These are phyloP conservation scores for Macrostomum lignano DNA, from an alignment of 1,140 invertebrate species.

Conservation along the genomic window DNA sequence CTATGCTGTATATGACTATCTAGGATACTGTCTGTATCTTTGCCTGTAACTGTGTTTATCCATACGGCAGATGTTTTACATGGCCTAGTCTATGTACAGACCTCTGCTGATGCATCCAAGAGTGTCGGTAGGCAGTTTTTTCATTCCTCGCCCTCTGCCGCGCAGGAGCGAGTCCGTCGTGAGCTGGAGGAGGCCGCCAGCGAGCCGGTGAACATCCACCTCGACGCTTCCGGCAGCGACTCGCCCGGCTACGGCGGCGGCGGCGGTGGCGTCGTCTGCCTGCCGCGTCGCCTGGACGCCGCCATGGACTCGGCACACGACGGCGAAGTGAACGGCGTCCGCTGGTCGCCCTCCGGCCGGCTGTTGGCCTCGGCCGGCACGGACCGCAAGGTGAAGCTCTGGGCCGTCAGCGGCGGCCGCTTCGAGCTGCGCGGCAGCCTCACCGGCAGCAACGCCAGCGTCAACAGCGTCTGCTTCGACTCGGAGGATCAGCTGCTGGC, in stretches of 20 bases:
- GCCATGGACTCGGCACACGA: too few relatives aligned
- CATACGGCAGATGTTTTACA: too few relatives aligned
- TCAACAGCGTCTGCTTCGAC: slow-evolving; percentile 83
- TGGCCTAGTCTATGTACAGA: too few relatives aligned
- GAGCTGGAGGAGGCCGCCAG: slow-evolving; percentile 64
- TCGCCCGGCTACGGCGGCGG: too few relatives aligned
- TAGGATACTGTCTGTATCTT: too few relatives aligned
- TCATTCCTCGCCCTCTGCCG: not conserved
- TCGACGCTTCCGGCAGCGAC: slow-evolving; percentile 8
- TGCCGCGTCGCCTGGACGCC: too few relatives aligned
- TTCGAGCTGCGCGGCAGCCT: slow-evolving; percentile 41
- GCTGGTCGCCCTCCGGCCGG: slow-evolving; percentile 55
- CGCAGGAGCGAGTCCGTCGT: slow-evolving; percentile 51
- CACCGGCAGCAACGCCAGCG: slow-evolving; percentile 59
- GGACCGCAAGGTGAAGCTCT: slow-evolving; percentile 77
- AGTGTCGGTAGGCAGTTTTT: too few relatives aligned
- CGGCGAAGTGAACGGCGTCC: slow-evolving; percentile 66
- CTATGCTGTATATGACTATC: too few relatives aligned
- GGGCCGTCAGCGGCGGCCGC: slow-evolving; percentile 60
- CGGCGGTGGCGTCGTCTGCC: too few relatives aligned
- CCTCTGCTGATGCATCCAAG: too few relatives aligned
- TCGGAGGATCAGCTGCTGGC: slow-evolving; percentile 55
- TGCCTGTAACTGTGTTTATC: too few relatives aligned
- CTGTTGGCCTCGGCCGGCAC: slow-evolving; percentile 58
- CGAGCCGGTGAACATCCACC: slow-evolving; percentile 31